Conservation (phyloP, 2,797 vertebrate species). For the Triplophysa yarkandensis region DNA sequence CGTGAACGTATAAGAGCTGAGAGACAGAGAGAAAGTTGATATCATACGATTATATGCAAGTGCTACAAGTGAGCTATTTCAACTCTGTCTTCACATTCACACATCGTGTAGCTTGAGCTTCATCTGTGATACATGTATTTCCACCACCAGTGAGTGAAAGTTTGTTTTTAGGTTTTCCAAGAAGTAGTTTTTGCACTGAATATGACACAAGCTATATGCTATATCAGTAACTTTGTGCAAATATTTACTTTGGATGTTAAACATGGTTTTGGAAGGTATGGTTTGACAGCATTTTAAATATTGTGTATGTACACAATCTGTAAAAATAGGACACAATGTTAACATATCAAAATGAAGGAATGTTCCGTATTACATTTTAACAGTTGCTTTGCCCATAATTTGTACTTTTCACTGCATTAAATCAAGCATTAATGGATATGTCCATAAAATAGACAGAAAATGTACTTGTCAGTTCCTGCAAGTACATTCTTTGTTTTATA, state of each 20-base stretch:
- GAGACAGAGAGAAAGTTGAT: neutral
- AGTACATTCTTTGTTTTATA: too few relatives aligned
- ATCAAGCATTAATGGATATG: too few relatives aligned
- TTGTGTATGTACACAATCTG: too few relatives aligned
- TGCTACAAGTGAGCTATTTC: conserved; percentile 15
- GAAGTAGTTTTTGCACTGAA: neutral
- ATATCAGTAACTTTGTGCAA: neutral
- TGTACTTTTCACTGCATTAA: too few relatives aligned
- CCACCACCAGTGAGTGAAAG: neutral
- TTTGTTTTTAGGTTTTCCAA: neutral
- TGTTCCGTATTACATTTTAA: too few relatives aligned
- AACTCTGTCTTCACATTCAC: conserved; percentile 31
- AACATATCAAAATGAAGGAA: too few relatives aligned
- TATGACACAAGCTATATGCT: neutral
- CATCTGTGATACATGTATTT: neutral
- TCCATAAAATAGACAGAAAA: too few relatives aligned
- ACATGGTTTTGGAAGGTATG: conserved; percentile 2
- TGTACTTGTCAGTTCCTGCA: too few relatives aligned
- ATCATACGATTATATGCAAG: conserved; percentile 8
- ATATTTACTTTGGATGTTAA: too few relatives aligned
- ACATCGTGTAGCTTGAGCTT: conserved; percentile 2
- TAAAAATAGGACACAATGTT: too few relatives aligned
- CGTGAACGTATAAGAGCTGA: neutral
- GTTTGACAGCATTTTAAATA: neutral
- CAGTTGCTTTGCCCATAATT: too few relatives aligned